phyloP scores from a whole-genome alignment of 2,113 vertebrate genomes.

The Ornithorhynchus anatinus region DNA sequence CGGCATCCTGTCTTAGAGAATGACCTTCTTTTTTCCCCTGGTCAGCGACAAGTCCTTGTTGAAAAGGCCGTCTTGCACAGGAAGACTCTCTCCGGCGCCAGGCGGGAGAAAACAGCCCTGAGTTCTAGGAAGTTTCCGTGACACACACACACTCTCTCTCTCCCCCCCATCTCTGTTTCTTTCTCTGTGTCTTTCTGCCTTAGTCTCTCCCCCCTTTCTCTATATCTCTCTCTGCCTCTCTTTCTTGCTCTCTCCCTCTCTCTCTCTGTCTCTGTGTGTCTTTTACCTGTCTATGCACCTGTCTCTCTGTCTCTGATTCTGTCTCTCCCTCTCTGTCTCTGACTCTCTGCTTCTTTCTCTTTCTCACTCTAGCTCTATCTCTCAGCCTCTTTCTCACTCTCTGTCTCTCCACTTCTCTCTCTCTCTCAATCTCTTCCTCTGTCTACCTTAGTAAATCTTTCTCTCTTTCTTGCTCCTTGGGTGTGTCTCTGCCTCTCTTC shows the following conservation, averaged over 20 bases:
- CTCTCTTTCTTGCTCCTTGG: not conserved
- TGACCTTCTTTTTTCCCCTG: constrained; percentile 68
- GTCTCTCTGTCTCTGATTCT: not conserved
- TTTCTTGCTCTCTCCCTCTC: not conserved
- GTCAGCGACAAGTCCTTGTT: constrained; percentile 52
- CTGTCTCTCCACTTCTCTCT: not conserved
- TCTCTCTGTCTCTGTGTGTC: not conserved
- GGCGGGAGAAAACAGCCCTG: constrained; percentile 68
- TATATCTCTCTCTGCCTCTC: not conserved
- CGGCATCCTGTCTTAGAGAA: constrained; percentile 75
- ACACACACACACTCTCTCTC: constrained; percentile 3
- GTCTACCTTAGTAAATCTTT: no score
- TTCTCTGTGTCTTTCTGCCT: not conserved
- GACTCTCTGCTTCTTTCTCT: not conserved
- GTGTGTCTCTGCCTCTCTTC: not conserved
- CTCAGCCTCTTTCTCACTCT: constrained; percentile 12
- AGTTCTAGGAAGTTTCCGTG: constrained; percentile 67
- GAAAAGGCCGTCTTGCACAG: constrained; percentile 69
- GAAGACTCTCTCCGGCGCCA: constrained; percentile 68
- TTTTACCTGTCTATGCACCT: not conserved
- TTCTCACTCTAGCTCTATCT: not conserved
- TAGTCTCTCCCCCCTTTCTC: not conserved
- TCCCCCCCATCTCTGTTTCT: not conserved
- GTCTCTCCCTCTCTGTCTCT: constrained; percentile 1
- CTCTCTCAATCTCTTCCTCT: not conserved